Conservation (phyloP, 1,140 invertebrate species). For the Aphelinus atriplicis region DNA sequence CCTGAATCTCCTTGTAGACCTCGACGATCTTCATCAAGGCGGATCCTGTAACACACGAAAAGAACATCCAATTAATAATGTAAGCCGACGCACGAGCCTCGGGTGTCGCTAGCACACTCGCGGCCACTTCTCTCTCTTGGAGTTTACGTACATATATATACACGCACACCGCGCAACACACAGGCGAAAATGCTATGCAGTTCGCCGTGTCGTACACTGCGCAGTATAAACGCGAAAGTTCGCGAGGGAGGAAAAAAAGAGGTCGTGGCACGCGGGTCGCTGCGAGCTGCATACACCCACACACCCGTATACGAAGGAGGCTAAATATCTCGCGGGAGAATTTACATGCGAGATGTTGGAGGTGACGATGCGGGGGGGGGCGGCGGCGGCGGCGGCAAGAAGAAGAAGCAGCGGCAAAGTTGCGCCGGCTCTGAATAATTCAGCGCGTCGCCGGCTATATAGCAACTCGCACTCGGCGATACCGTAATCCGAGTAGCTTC, state of each 20-base stretch:
- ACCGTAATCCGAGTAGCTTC: constrained; percentile 59
- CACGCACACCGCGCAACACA: too few species aligned
- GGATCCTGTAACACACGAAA: constrained; percentile 76
- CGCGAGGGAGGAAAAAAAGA: not conserved
- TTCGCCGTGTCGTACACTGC: too few species aligned
- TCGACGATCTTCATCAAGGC: constrained; percentile 91
- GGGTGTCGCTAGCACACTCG: too few species aligned
- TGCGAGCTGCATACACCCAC: too few species aligned
- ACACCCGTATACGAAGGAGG: not conserved
- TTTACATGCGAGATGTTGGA: constrained; percentile 18
- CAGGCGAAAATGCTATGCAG: too few species aligned
- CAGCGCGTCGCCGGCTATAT: constrained; percentile 41
- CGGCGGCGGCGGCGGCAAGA: not conserved
- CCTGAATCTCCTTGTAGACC: constrained; percentile 91
- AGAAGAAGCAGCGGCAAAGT: constrained; percentile 50
- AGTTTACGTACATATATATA: too few species aligned
- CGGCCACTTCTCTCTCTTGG: too few species aligned
- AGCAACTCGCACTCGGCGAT: constrained; percentile 49
- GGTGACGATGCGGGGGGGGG: not conserved
- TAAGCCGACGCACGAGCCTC: too few species aligned
- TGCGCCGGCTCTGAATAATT: constrained; percentile 62
- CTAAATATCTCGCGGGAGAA: constrained; percentile 24
- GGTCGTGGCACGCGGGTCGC: too few species aligned
- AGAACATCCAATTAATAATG: not conserved
- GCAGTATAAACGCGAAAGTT: not conserved